Evolutionary conservation across 2,888 invertebrate species (phyloP), one percentile per base, ranked within the genome.

Genomic region (Arrhopalites spinosus): DNA sequence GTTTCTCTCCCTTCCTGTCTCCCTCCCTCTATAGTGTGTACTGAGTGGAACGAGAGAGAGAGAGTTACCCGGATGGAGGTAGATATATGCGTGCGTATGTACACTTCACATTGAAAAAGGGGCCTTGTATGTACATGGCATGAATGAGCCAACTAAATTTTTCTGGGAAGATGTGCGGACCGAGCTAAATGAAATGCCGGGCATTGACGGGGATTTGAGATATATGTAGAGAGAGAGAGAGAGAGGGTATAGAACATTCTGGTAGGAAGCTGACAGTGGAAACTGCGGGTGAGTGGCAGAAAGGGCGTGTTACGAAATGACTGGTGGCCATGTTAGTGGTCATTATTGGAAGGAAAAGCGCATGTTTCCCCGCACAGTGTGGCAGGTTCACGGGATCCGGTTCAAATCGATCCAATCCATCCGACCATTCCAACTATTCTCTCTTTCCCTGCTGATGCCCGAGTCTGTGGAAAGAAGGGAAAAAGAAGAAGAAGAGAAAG

Each of bases 281-380:
- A 36, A 74, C 59, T 61, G 68, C 68, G 63, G 68, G 72, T 79
- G 79, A 79, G 79, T 79, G 79, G 79, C 78, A 78, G 76, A 80
- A 82, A 83, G 82, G 82, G 81, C 82, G 82, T 83, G 83, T 80
- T 81, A 80, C 80, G 81, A 81, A 82, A 82, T 82, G 83, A 83
- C 83, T 83, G 83, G 83, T 83, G 83, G 83, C 83, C 83, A 83
- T 83, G 83, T 83, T 83, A 82, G 82, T 83, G 83, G 83, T 83
- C 83, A 83, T 82, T 81, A 81, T 80, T 81, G 80, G 81, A 78
- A 78, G 79, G 79, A 78, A 81, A 81, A 83, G 83, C 83, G 83
- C 83, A 83, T 81, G 81, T 81, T 80, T 80, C 77, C 76, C 80
- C 75, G 75, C 78, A 75, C 80, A 75, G 73, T 74, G 63, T 73